These are phyloP conservation scores for Microctenopoma steveboyesi DNA, from an alignment of 2,797 vertebrate genomes.

Conservation along the genomic window DNA sequence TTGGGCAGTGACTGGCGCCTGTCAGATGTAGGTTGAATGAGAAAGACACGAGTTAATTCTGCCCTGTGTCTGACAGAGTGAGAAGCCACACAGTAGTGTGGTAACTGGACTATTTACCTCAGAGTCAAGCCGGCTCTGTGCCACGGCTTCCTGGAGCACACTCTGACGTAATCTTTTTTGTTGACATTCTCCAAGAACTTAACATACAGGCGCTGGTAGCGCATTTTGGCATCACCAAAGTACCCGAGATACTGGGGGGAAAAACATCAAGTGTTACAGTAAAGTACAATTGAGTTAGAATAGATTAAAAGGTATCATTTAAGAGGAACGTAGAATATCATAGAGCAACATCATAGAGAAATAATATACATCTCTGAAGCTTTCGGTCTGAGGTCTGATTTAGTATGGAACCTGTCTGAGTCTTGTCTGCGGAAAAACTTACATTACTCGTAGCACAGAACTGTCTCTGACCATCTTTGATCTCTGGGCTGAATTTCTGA, in stretches of 20 bases:
- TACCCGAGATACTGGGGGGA: slow-evolving; percentile 88
- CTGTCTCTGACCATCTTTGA: slow-evolving; percentile 93
- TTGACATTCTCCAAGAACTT: slow-evolving; percentile 95
- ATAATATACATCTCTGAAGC: neutral
- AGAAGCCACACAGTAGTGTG: neutral
- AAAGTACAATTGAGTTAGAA: no score
- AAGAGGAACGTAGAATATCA: no score
- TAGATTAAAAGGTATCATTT: no score
- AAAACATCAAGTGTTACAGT: no score
- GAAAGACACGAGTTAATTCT: neutral
- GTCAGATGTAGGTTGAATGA: slow-evolving; percentile 20
- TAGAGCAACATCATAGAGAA: no score
- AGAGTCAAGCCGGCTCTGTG: slow-evolving; percentile 85
- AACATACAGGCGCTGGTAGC: slow-evolving; percentile 92
- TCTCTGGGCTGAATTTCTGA: slow-evolving; percentile 94
- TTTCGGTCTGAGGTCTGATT: neutral
- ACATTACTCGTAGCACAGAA: slow-evolving; percentile 96
- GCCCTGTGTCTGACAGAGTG: neutral
- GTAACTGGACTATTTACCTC: slow-evolving; percentile 75
- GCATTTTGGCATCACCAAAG: slow-evolving; percentile 92
- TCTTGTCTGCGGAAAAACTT: slow-evolving; percentile 67
- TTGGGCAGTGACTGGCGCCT: slow-evolving; percentile 90
- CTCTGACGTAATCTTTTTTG: slow-evolving; percentile 93
- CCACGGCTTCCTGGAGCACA: slow-evolving; percentile 92
- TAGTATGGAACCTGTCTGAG: neutral